Evolutionary conservation across 2,113 vertebrate genomes (phyloP), one percentile per base, ranked within the genome.

Genomic region (Hippoglossus stenolepis): DNA sequence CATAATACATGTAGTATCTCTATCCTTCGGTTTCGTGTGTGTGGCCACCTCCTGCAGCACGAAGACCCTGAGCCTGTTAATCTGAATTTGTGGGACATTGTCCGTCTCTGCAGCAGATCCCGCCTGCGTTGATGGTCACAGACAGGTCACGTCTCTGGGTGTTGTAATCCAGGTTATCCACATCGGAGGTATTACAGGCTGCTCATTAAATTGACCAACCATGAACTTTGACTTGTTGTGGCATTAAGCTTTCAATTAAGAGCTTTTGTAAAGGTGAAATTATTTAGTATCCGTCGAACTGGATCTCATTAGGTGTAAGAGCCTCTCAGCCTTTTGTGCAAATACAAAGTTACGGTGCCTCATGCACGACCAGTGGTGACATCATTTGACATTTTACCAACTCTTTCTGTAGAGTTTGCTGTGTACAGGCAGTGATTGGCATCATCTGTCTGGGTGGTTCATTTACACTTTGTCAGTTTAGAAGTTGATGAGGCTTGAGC

Each of bases 241-340:
- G 77, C 77, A 70, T 83, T 62, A 73, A 75, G 54, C 43, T 80
- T 82, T 75, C 40, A 77, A 75, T 85, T 77, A 85, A 64, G 57
- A 67, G 57, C 58, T 75, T 49, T 65, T 75, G 59, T 47, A 69
- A 81, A 81, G 77, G 77, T 80, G 53, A 80, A 38, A 57, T 47
- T 18, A 65, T 69, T 59, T 18, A n/a, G 40, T 2, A 13, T 51
- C 54, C 51, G 21, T 47, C 24, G n/a, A 65, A 54, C 23, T 21
- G 47, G 21, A 54, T 59, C 40, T 76, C 53, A 73, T 82, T 77
- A 51, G 23, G 13, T 11, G 21, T 14, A 21, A 26, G 23, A 38
- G 26, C 18, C 8, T 70, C 24, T 74, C 8, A 60, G 51, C 6
- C 57, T 58, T 66, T 43, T 57, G n/a, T 26, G 20, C n/a, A 35